Base-by-base conservation (phyloP, 2,888 invertebrate species). In the Lysandra coridon region DNA sequence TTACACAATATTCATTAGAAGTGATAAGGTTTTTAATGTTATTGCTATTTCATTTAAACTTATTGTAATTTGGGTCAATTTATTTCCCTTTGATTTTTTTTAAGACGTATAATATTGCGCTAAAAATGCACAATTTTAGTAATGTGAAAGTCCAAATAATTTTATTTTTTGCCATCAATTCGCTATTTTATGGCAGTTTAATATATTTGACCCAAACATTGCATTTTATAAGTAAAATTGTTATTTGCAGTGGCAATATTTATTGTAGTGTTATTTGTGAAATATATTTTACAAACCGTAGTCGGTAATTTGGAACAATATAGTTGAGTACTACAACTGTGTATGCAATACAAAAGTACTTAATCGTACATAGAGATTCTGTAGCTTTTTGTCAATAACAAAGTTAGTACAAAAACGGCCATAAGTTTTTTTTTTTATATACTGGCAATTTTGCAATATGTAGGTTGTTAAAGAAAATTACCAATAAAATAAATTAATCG, bases 361-460 rank as follows among this genome's bases (percentile, higher is more conserved):
- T 83, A 79, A 74, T 57, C 53, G 78, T 76, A 76, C 76, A 53
- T 53, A 76, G 76, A 75, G 49, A 75, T 75, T 75, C 49, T 37
- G 23, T 80, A 64, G 33, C 76, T 78, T 78, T 78, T 79, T 79
- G 73, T 79, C 62, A 80, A 78, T 81, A 80, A 81, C 80, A 81
- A 78, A 78, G 86, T 90, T 89, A 92, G 93, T 93, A 93, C 93
- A 93, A 93, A 92, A 85, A 84, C 82, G 84, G 93, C 93, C 93
- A 93, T 93, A 93, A 82, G 85, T 86, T 88, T 87, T 81, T 88
- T 87, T 81, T 81, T 75, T 82, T 82, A 78, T 77, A 81, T 76
- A 33, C 83, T 84, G 88, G 84, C 89, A 89, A 89, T 88, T 84
- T 91, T 90, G 85, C 92, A 92, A 92, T 93, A 83, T 92, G 92